Conservation (phyloP, 2,888 invertebrate species). For the Melinaea menophilus region DNA sequence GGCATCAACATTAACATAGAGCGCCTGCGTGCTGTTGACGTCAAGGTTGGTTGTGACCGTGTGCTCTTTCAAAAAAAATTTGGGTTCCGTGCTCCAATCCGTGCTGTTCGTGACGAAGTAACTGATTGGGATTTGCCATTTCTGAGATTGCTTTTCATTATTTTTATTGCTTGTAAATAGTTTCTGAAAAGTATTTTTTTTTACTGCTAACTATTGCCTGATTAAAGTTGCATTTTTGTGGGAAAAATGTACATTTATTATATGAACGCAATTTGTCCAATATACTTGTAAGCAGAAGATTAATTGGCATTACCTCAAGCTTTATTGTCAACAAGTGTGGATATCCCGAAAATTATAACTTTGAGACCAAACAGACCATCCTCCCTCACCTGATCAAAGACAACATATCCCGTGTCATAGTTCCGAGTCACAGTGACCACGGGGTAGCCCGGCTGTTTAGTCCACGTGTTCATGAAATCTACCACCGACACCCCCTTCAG, state of each 20-base stretch:
- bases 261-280: too few species aligned
- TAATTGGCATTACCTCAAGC: too few species aligned
- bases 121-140: slow-evolving; percentile 81
- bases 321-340: too few species aligned
- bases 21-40: slow-evolving; percentile 64
- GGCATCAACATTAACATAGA: slow-evolving; percentile 80
- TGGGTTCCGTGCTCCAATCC: slow-evolving; percentile 48
- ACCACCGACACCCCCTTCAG: slow-evolving; percentile 71
- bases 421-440: slow-evolving; percentile 78
- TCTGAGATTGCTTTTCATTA: slow-evolving; percentile 49
- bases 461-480: slow-evolving; percentile 84
- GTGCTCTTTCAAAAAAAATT: slow-evolving; percentile 54
- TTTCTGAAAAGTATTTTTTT: slow-evolving; percentile 40
- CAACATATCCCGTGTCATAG: slow-evolving; percentile 63
- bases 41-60: slow-evolving; percentile 34
- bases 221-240: too few species aligned
- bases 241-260: too few species aligned
- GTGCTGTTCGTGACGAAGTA: slow-evolving; percentile 44
- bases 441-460: slow-evolving; percentile 84
- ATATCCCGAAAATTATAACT: too few species aligned
- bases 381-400: slow-evolving; percentile 66
- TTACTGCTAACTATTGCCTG: too few species aligned
- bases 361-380: background rate
- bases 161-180: slow-evolving; percentile 58
- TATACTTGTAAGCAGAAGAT: too few species aligned